Percentiles rank a stretch among this genome's conserved stretches.
phyloP scores from a whole-genome alignment of 2,113 vertebrate species.

The Cathartes aura region DNA sequence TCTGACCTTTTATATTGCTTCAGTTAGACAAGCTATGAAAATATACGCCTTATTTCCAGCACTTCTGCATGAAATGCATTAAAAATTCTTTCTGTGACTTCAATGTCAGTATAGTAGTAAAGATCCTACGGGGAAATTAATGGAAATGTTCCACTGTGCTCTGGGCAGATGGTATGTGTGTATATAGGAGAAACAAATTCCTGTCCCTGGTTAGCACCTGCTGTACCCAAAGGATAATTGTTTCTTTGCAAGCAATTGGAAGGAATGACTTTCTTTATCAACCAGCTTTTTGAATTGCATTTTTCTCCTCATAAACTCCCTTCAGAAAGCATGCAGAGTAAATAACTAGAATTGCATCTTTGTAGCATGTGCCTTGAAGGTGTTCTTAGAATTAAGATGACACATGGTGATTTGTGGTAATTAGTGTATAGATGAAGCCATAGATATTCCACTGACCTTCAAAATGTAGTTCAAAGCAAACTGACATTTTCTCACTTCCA shows the following conservation, averaged over 20 bases:
- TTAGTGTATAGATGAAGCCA: neutral
- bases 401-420: neutral
- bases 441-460: neutral
- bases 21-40: neutral
- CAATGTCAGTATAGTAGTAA: neutral
- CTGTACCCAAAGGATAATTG: neutral
- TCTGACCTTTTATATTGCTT: neutral
- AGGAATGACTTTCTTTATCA: neutral
- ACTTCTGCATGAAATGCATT: neutral
- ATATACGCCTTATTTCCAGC: neutral
- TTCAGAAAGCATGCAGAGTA: neutral
- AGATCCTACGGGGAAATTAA: neutral
- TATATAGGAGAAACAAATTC: neutral
- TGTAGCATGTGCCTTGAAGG: neutral
- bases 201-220: neutral
- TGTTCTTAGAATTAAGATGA: neutral
- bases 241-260: neutral
- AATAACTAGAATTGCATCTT: neutral
- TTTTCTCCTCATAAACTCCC: neutral
- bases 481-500: neutral
- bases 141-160: neutral
- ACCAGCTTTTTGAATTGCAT: neutral
- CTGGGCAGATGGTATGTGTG: neutral
- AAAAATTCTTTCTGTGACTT: neutral
- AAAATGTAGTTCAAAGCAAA: neutral